Evolutionary conservation across 2,888 invertebrate genomes (phyloP).

Genomic region (Rhamphomyia laevipes): DNA sequence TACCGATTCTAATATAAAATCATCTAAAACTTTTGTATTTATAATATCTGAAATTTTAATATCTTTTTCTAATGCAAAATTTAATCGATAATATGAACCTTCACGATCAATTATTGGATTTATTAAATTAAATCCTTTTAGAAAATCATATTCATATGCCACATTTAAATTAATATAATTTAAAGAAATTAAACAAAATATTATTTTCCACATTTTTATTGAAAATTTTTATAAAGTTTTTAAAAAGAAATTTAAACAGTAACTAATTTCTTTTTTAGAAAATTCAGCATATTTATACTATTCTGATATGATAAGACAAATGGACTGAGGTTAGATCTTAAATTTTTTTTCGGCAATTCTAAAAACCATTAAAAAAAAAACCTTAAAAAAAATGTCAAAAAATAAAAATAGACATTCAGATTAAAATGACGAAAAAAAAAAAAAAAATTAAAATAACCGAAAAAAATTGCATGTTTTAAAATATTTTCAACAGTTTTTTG

Average conservation of each 20-base stretch:
- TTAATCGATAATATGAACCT: background rate
- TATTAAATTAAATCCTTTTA: background rate
- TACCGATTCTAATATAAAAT: background rate
- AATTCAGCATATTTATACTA: too few relatives aligned
- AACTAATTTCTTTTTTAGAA: too few relatives aligned
- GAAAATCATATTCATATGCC: background rate
- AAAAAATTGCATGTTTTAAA: too few relatives aligned
- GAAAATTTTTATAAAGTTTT: background rate
- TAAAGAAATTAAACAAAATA: background rate
- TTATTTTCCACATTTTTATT: background rate
- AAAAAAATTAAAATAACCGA: too few relatives aligned
- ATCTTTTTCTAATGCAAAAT: background rate
- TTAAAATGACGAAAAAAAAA: too few relatives aligned
- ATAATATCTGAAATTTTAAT: background rate
- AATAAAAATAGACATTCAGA: too few relatives aligned
- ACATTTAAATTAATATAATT: background rate
- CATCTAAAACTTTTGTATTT: background rate
- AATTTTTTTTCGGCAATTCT: too few relatives aligned
- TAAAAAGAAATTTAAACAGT: background rate
- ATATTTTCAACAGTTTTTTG: too few relatives aligned
- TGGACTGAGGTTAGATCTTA: too few relatives aligned
- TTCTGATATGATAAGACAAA: too few relatives aligned
- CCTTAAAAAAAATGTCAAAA: too few relatives aligned
- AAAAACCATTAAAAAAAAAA: too few relatives aligned
- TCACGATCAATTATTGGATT: background rate